Conservation (phyloP, 2,113 vertebrate species). For the Dicentrarchus labrax region DNA sequence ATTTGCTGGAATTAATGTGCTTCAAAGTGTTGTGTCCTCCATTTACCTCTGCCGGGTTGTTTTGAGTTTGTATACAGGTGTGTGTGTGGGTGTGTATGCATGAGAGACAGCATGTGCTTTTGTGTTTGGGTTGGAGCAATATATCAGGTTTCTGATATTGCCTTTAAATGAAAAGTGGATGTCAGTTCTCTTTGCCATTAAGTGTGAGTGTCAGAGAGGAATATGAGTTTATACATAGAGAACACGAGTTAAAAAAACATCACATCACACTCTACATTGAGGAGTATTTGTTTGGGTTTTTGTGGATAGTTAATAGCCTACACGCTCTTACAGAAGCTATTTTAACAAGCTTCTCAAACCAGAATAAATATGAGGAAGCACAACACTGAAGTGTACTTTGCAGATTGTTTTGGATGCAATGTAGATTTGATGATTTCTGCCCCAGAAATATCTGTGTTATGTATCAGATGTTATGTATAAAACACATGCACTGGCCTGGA, state of each 20-base stretch:
- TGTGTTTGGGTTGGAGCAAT: conserved; percentile 1
- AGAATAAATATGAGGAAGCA: neutral
- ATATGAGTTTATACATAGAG: neutral
- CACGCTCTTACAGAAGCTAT: conserved; percentile 1
- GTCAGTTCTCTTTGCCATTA: neutral
- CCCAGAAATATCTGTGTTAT: conserved; percentile 30
- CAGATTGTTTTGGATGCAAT: neutral
- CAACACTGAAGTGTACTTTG: neutral
- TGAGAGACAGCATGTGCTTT: neutral
- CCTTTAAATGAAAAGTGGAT: conserved; percentile 1
- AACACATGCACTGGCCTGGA: conserved; percentile 17
- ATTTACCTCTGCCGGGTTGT: conserved; percentile 12
- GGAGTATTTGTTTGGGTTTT: conserved; percentile 6
- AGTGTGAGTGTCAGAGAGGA: neutral
- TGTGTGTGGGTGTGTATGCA: neutral
- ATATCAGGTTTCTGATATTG: conserved; percentile 4
- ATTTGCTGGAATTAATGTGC: conserved; percentile 41
- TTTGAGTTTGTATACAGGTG: neutral
- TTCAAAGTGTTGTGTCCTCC: neutral
- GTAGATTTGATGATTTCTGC: neutral
- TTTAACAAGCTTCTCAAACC: neutral
- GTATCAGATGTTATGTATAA: conserved; percentile 26
- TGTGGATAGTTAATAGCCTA: neutral
- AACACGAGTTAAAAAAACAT: neutral
- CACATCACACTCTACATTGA: neutral